A percentile compares a stretch with the other conserved stretches of the same genome.
Conservation (phyloP, 2,113 vertebrate species). For the Excalfactoria chinensis region DNA sequence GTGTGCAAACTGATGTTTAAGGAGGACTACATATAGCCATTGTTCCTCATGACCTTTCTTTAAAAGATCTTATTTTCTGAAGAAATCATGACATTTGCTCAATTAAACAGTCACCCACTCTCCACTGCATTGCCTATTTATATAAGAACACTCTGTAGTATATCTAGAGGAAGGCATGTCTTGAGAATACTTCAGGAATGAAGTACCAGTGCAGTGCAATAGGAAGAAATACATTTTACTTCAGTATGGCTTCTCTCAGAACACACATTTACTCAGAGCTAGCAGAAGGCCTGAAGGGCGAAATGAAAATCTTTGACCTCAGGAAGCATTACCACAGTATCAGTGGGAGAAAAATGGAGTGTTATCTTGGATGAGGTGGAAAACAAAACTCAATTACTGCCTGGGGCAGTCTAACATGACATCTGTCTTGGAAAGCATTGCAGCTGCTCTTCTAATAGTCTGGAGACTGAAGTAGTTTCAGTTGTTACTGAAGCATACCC, state of each 20-base stretch:
- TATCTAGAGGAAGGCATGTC: neutral
- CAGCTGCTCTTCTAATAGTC: neutral
- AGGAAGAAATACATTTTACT: neutral
- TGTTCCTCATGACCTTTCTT: neutral
- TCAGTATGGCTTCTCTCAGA: neutral
- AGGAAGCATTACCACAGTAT: neutral
- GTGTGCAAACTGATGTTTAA: neutral
- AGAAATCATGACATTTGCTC: neutral
- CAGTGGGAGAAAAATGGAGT: neutral
- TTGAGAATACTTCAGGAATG: neutral
- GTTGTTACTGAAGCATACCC: neutral
- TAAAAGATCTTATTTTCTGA: neutral
- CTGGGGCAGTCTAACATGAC: neutral
- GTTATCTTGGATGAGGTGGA: neutral
- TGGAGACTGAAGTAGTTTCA: neutral
- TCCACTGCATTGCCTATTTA: neutral
- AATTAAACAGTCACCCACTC: neutral
- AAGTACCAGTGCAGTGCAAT: neutral
- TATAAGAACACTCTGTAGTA: neutral
- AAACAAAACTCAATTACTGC: neutral
- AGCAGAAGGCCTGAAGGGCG: neutral
- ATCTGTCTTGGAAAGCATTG: neutral
- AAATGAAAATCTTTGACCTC: neutral
- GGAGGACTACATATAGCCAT: neutral
- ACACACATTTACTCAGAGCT: neutral